phyloP scores from a whole-genome alignment of 2,797 vertebrate genomes.

The Smutsia temminckii region DNA sequence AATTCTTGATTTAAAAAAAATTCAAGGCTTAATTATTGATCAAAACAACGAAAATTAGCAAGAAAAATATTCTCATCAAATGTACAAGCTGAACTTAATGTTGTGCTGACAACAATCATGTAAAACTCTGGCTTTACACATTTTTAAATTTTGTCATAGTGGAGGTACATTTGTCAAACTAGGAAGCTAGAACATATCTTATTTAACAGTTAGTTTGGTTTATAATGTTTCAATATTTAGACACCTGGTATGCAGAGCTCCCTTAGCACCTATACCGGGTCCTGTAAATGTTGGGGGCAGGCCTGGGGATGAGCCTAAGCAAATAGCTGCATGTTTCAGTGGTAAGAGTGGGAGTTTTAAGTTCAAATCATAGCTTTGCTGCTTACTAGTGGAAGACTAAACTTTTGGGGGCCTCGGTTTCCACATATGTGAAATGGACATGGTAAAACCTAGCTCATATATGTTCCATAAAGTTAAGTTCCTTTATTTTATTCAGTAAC shows the following conservation, averaged over 20 bases:
- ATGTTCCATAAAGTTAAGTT: background rate
- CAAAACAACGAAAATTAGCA: slow-evolving; percentile 52
- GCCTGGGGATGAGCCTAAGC: background rate
- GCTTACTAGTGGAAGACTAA: background rate
- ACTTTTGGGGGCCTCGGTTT: background rate
- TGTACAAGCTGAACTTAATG: background rate
- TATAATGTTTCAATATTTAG: background rate
- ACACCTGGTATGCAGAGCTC: background rate
- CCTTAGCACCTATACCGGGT: background rate
- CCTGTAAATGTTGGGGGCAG: background rate
- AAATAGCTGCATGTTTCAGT: background rate
- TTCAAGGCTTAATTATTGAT: slow-evolving; percentile 34
- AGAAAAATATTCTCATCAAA: slow-evolving; percentile 30
- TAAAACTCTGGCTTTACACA: background rate
- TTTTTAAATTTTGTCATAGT: slow-evolving; percentile 27
- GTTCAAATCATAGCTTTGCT: background rate
- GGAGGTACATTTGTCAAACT: background rate
- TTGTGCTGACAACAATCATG: slow-evolving; percentile 40
- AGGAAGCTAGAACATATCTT: background rate
- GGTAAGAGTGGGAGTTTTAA: background rate
- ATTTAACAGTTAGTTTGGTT: background rate
- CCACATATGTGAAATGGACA: background rate
- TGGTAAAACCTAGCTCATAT: background rate
- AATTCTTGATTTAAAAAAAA: slow-evolving; percentile 48
- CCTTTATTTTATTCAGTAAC: background rate